Evolutionary conservation across 2,888 invertebrate genomes (phyloP), one percentile per base, ranked within the genome.

Genomic region (Standfussiana lucernea): DNA sequence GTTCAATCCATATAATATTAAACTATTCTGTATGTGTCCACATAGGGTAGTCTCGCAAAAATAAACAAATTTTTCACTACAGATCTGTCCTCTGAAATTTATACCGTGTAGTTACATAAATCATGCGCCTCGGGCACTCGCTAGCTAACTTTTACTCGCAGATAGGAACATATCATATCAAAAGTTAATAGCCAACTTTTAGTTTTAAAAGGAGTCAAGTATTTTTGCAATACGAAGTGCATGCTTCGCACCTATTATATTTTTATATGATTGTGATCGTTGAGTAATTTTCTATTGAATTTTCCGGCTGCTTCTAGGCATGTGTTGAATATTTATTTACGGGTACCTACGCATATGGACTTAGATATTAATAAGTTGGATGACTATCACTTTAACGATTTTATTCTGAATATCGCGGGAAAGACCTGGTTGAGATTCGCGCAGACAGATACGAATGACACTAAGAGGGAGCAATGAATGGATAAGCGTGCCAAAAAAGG

Each of bases 61-160:
- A 85, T 83, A 85, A 86, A 83, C 84, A 86, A 77, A 86, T 84
- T 79, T 85, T 86, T 83, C 86, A 75, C 75, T 80, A 77, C 74
- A 83, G 84, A 84, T 85, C 84, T 86, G 80, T 86, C 80, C 71
- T 45, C 62, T 56, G 24, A 32, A 86, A 85, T 85, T 80, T 86
- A 86, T 86, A 69, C 62, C 59, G 67, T 80, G 75, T 73, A 73
- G 77, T 77, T 75, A 64, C 80, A 86, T 85, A 86, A 85, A 85
- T 85, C 84, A 86, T 80, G 61, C 42, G 77, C 75, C 68, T 42
- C 70, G 71, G 75, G 77, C 77, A 86, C 56, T 80, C 74, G 86
- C 84, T 80, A 71, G 77, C 77, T 75, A 83, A 75, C 77, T 86
- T 85, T 75, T 74, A 65, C 67, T 62, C 47, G 35, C 35, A 74